These are phyloP conservation scores for Elgaria multicarinata DNA, from an alignment of 2,113 vertebrate species.

Conservation along the genomic window DNA sequence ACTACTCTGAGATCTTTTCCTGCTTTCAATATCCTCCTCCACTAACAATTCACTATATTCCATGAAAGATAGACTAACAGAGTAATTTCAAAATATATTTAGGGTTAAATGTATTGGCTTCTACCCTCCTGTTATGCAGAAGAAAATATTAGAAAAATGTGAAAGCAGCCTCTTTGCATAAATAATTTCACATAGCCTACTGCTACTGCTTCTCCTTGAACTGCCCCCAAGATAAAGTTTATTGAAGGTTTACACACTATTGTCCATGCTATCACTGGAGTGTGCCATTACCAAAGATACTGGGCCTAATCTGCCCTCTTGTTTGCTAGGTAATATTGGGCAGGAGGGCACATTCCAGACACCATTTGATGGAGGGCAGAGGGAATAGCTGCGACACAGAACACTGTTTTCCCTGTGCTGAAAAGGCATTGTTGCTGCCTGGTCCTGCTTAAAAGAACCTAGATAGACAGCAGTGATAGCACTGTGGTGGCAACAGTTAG, in stretches of 20 bases:
- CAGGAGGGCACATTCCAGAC: neutral
- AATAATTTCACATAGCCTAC: neutral
- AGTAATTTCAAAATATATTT: too few relatives aligned
- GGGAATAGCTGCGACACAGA: neutral
- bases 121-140: neutral
- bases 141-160: neutral
- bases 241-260: neutral
- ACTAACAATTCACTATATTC: neutral
- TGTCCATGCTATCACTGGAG: too few relatives aligned
- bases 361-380: neutral
- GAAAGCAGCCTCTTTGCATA: neutral
- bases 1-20: neutral
- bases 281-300: too few relatives aligned
- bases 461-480: neutral
- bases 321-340: neutral
- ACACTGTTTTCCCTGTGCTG: too few relatives aligned
- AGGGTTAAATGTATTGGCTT: too few relatives aligned
- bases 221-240: neutral
- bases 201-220: neutral
- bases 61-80: too few relatives aligned
- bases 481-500: neutral
- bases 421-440: neutral
- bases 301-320: neutral
- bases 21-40: neutral
- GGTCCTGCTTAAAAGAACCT: neutral